Conservation (phyloP, 2,797 vertebrate genomes). For the Pseudochromis fuscus region DNA sequence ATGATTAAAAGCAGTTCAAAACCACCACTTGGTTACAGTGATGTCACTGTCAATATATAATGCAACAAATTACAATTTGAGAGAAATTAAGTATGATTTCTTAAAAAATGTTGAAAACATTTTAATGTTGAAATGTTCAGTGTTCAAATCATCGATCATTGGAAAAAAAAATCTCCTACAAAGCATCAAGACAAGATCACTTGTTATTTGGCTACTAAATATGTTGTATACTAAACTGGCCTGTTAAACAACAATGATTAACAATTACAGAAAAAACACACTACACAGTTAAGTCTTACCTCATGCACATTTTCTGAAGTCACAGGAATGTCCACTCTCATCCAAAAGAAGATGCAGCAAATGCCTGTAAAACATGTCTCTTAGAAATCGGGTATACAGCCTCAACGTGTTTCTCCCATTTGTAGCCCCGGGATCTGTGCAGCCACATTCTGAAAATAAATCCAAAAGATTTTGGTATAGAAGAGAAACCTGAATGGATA, state of each 20-base stretch:
- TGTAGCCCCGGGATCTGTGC: slow-evolving; percentile 71
- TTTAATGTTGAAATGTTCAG: background rate
- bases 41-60: background rate
- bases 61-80: background rate
- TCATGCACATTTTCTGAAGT: slow-evolving; percentile 83
- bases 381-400: slow-evolving; percentile 78
- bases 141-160: slow-evolving; percentile 86
- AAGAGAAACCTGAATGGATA: background rate
- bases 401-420: slow-evolving; percentile 82
- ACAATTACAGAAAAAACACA: slow-evolving; percentile 9
- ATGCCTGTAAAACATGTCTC: slow-evolving; percentile 74
- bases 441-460: slow-evolving; percentile 87
- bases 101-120: slow-evolving; percentile 3
- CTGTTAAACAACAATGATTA: background rate
- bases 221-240: no score
- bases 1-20: slow-evolving; percentile 9
- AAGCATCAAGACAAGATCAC: slow-evolving; percentile 42
- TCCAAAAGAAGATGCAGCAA: slow-evolving; percentile 84
- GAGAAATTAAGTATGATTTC: background rate
- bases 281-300: slow-evolving; percentile 71
- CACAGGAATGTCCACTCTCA: slow-evolving; percentile 74
- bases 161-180: slow-evolving; percentile 85
- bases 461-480: slow-evolving; percentile 17
- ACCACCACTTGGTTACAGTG: background rate
- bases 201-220: no score